Base-by-base conservation (phyloP, 2,113 vertebrate genomes). In the Phrynosoma platyrhinos region DNA sequence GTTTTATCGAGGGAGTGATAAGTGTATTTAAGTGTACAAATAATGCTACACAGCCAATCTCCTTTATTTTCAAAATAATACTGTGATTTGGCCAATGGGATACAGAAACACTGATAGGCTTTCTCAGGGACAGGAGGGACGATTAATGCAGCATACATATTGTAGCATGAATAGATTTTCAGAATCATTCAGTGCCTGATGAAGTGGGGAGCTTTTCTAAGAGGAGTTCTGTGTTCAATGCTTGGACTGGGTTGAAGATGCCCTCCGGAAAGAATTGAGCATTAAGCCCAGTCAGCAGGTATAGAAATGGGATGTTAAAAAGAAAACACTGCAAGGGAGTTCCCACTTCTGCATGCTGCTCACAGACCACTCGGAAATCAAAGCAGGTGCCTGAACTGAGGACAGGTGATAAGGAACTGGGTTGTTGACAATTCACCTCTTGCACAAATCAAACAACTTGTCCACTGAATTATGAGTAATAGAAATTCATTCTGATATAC, bases 371-470 rank as follows among this genome's bases (percentile, higher is more conserved):
- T 0, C 47, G 83, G 87, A 82, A 92, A 88, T 9, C 53, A 64
- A 53, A 92, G 79, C 75, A 72, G 74, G 58, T 42, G 91, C 2
- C 4, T 32, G 66, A 14, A 62, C 58, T 20, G n/a, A 23, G 42
- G 25, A 6, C 23, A 66, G 27, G 32, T 12, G 53, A 83, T 55
- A 32, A 68, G 79, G 23, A 77, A 79, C 25, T 25, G 55, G 88
- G 20, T 10, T 90, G 81, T 58, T 87, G 83, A 64, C 81, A 88
- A 88, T 91, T 88, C 89, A 86, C 55, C 77, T 88, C 80, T 91
- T 82, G 12, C 74, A 76, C 40, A 52, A 83, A 83, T 87, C 76
- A 90, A 90, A 79, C 80, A 75, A 80, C 71, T 79, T 9, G 40
- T 62, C 52, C 89, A 79, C 21, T 36, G 10, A n/a, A 64, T 81